Evolutionary conservation across 1,140 invertebrate genomes (phyloP).

Genomic region (Cryptotermes secundus): DNA sequence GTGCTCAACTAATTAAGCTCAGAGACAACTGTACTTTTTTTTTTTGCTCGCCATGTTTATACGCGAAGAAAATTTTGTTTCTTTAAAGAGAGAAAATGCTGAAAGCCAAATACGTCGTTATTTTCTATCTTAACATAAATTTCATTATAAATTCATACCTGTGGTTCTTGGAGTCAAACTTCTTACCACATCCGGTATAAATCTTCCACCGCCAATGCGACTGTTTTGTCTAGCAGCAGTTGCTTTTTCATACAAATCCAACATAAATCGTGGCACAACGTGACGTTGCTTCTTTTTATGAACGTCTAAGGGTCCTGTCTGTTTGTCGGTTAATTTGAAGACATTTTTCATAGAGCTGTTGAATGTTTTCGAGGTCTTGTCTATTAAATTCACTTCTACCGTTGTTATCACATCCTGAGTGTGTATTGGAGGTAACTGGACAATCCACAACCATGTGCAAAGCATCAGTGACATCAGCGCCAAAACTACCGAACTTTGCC

Average conservation of each 20-base stretch:
- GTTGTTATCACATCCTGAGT: background rate
- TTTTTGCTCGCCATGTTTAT: no score
- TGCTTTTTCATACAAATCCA: background rate
- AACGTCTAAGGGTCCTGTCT: background rate
- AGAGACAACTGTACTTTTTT: no score
- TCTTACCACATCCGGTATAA: conserved; percentile 4
- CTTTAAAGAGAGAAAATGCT: no score
- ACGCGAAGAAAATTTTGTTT: no score
- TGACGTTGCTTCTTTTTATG: background rate
- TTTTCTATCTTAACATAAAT: no score
- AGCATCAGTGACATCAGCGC: background rate
- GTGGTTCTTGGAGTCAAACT: background rate
- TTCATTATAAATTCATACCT: background rate
- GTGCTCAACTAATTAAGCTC: no score
- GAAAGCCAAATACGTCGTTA: no score
- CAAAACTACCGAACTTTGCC: background rate
- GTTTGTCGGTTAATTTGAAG: background rate
- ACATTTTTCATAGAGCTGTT: background rate
- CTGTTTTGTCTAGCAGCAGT: background rate
- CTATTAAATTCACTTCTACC: background rate
- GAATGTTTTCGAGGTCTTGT: background rate
- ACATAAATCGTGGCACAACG: background rate
- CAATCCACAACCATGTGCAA: conserved; percentile 1
- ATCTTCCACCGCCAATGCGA: background rate
- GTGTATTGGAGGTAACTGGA: background rate